Evolutionary conservation across 2,113 vertebrate genomes (phyloP).

Genomic region (Polypterus senegalus): DNA sequence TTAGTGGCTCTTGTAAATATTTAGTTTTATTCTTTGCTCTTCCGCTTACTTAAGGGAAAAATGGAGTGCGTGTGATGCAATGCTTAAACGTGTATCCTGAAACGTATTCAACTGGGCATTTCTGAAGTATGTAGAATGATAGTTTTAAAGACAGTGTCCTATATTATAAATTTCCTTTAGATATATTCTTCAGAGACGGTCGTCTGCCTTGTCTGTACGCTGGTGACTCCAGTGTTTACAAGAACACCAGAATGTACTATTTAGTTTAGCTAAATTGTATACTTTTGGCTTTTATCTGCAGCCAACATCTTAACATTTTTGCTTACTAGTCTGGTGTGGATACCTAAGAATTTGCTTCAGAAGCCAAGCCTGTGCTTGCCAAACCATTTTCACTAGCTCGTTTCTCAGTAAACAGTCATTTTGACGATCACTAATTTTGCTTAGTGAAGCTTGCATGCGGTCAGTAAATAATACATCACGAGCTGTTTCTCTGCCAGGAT

Average conservation of each 20-base stretch:
- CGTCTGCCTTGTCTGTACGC: background rate
- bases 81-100: no score
- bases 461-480: background rate
- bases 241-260: slow-evolving; percentile 24
- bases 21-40: no score
- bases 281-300: slow-evolving; percentile 18
- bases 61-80: no score
- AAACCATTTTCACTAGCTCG: slow-evolving; percentile 13
- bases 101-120: no score
- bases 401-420: background rate
- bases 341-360: slow-evolving; percentile 20
- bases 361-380: slow-evolving; percentile 17
- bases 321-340: slow-evolving; percentile 12
- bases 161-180: background rate
- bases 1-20: no score
- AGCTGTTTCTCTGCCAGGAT: background rate
- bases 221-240: slow-evolving; percentile 21
- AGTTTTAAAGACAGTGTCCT: no score
- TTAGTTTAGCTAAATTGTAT: slow-evolving; percentile 20
- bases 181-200: background rate
- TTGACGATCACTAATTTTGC: slow-evolving; percentile 1
- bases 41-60: no score
- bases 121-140: no score
- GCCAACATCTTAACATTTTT: slow-evolving; percentile 23
- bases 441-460: background rate